A percentile compares a stretch with the other conserved stretches of the same genome.
phyloP scores from a whole-genome alignment of 2,797 vertebrate species.

The Enteromius paludinosus region DNA sequence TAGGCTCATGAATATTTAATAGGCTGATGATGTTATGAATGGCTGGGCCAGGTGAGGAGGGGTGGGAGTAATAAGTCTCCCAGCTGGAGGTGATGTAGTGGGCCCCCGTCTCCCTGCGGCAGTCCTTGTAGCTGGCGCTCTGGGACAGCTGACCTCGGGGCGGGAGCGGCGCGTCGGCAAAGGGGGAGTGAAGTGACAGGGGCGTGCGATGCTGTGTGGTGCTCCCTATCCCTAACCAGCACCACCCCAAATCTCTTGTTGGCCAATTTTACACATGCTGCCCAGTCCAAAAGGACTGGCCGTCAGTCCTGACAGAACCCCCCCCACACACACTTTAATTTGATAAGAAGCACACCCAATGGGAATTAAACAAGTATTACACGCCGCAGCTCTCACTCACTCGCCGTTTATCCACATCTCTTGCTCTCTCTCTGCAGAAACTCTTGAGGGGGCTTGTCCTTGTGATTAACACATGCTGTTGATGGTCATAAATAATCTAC shows the following conservation, averaged over 20 bases:
- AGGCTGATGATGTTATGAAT: constrained; percentile 97
- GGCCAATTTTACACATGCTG: constrained; percentile 99
- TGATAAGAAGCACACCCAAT: constrained; percentile 98
- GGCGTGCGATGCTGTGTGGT: constrained; percentile 82
- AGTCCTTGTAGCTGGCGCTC: constrained; percentile 92
- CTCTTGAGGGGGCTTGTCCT: constrained; percentile 43
- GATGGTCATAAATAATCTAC: constrained; percentile 42
- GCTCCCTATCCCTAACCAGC: constrained; percentile 59
- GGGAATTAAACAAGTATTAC: constrained; percentile 99
- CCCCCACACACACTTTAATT: constrained; percentile 85
- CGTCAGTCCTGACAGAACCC: constrained; percentile 89
- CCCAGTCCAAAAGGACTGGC: constrained; percentile 86
- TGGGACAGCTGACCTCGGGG: constrained; percentile 91
- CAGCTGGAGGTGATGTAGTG: constrained; percentile 97
- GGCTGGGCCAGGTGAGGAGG: constrained; percentile 94
- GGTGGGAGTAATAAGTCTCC: constrained; percentile 92
- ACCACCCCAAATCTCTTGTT: constrained; percentile 95
- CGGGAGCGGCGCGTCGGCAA: constrained; percentile 69
- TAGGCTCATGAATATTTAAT: constrained; percentile 99
- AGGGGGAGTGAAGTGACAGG: constrained; percentile 90
- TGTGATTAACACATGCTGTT: constrained; percentile 42
- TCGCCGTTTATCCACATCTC: constrained; percentile 42
- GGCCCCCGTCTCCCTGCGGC: constrained; percentile 89
- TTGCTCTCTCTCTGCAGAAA: constrained; percentile 39
- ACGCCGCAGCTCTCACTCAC: constrained; percentile 57